These are phyloP conservation scores for Malachius bipustulatus DNA, from an alignment of 2,888 invertebrate genomes.

Conservation along the genomic window DNA sequence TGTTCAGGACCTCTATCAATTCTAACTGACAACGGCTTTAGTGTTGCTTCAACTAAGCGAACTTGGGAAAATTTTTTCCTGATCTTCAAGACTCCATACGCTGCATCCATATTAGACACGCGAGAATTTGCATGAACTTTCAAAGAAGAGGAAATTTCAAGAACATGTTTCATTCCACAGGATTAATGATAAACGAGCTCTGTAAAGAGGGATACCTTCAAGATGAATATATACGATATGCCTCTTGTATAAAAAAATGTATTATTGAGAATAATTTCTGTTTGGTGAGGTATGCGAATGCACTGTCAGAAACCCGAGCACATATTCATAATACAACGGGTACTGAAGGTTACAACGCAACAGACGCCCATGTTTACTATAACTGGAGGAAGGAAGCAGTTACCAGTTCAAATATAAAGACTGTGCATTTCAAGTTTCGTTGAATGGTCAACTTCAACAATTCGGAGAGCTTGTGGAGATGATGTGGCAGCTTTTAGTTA, in stretches of 20 bases:
- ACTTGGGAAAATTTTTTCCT: too few species aligned
- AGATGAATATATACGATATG: conserved; percentile 63
- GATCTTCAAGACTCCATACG: conserved; percentile 60
- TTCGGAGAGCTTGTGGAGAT: conserved; percentile 57
- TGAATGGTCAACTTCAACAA: conserved; percentile 61
- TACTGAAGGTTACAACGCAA: conserved; percentile 25
- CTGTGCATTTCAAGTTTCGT: conserved; percentile 70
- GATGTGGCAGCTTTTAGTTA: conserved; percentile 68
- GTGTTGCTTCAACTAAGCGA: too few species aligned
- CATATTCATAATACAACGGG: conserved; percentile 27
- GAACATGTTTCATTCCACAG: conserved; percentile 61
- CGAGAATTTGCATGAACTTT: conserved; percentile 61
- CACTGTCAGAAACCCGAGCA: conserved; percentile 39
- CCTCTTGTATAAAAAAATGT: conserved; percentile 64
- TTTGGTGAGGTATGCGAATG: conserved; percentile 56
- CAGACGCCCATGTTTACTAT: conserved; percentile 27
- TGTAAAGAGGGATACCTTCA: conserved; percentile 67
- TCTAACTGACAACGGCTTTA: too few species aligned
- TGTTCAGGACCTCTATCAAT: too few species aligned
- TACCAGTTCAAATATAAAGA: conserved; percentile 35
- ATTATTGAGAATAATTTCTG: conserved; percentile 63
- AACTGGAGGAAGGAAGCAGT: conserved; percentile 32
- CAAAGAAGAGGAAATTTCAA: conserved; percentile 63
- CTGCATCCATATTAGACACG: conserved; percentile 71
- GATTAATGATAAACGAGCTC: conserved; percentile 61